Evolutionary conservation across 2,113 vertebrate genomes (phyloP), one percentile per base, ranked within the genome.

Genomic region (Piprites chloris): DNA sequence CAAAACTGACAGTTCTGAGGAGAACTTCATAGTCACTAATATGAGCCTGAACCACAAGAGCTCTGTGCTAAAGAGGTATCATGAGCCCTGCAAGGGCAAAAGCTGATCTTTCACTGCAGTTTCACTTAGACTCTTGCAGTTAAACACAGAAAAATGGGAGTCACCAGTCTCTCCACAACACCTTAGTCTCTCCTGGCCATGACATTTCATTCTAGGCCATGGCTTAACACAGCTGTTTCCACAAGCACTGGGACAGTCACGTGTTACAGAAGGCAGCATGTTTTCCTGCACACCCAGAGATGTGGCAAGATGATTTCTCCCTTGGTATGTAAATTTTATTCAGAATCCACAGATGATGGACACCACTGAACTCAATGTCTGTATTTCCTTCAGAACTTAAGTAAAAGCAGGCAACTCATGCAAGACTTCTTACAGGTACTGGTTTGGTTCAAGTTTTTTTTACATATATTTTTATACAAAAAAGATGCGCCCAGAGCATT

Each of bases 81-180:
- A 5, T 0, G 3, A 78, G 27, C 14, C 24, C 50, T 21, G 4
- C 1, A 1, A 76, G 46, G 49, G 55, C 20, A 58, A 66, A 72
- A 59, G 27, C 6, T 1, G 22, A 69, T 49, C 49, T 49, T 41
- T 61, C 44, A 12, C 9, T 19, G 24, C n/a, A 72, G 46, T 28
- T 53, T 37, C 37, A 28, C 44, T 32, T 41, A 49, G 53, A 30
- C 14, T 37, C 55, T 5, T 42, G 35, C 18, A 85, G 35, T 35
- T 22, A 44, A 27, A 23, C 47, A 63, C 9, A 23, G 28, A 58
- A 32, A 66, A 75, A 42, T 1, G 24, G 24, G 22, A 72, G 41
- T 52, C 65, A 46, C 37, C 42, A 42, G 41, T 30, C 63, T 30
- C 21, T 50, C 23, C 85, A 74, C 28, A 82, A 24, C 55, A 67